Evolutionary conservation across 2,797 vertebrate genomes (phyloP).

Genomic region (Tapera naevia): DNA sequence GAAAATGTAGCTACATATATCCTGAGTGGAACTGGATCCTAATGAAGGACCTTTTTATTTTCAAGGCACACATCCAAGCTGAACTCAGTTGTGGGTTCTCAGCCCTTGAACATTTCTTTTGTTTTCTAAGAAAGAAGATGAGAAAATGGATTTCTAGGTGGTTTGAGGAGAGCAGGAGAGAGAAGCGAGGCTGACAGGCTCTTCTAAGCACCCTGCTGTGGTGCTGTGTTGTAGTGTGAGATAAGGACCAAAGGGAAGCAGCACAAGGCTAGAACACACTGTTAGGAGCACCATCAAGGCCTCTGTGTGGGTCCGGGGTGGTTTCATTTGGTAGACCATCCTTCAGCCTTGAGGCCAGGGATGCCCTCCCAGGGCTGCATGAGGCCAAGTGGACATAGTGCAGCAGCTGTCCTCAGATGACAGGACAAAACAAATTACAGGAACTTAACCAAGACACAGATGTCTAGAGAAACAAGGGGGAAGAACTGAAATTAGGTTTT

Average conservation of each 20-base stretch:
- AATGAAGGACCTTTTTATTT: neutral
- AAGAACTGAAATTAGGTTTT: neutral
- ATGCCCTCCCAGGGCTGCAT: neutral
- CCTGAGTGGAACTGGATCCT: neutral
- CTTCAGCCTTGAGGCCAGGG: fast-evolving
- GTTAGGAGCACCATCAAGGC: neutral
- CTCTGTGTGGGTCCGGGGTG: neutral
- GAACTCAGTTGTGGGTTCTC: neutral
- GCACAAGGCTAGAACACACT: neutral
- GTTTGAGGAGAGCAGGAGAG: neutral
- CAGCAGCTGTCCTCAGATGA: neutral
- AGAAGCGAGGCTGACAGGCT: neutral
- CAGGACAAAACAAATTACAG: neutral
- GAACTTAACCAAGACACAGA: neutral
- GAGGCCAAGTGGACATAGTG: fast-evolving
- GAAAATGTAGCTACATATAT: neutral
- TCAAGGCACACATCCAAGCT: neutral
- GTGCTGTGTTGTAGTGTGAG: fast-evolving
- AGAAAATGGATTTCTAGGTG: slow-evolving; percentile 5
- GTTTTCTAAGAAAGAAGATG: neutral
- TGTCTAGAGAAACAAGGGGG: neutral
- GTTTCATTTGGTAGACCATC: neutral
- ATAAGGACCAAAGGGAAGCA: neutral
- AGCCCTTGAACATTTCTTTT: neutral
- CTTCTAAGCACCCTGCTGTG: neutral